Evolutionary conservation across 2,113 vertebrate genomes (phyloP).

Genomic region (Pituophis catenifer): DNA sequence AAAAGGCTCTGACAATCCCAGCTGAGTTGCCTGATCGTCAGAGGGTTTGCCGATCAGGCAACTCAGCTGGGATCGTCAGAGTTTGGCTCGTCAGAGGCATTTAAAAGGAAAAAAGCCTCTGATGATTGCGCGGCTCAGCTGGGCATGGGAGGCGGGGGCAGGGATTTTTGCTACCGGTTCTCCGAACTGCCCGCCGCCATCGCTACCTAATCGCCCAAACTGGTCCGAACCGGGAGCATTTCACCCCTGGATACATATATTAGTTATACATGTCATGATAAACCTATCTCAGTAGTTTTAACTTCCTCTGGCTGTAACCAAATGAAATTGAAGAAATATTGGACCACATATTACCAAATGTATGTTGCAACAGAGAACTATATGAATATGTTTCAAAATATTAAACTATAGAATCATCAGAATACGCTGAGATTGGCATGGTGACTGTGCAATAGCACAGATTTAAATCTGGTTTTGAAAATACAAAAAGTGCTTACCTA

Average conservation of each 20-base stretch:
- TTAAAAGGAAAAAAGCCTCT: too few species aligned
- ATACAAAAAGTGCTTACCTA: slow-evolving; percentile 18
- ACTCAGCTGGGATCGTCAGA: too few species aligned
- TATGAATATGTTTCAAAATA: not conserved
- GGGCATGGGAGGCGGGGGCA: too few species aligned
- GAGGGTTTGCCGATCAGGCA: too few species aligned
- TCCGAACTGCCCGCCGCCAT: too few species aligned
- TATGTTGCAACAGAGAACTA: slow-evolving; percentile 6
- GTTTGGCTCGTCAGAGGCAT: too few species aligned
- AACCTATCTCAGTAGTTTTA: not conserved
- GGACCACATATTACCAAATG: slow-evolving; percentile 21
- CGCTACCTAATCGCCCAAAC: too few species aligned
- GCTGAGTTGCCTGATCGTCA: too few species aligned
- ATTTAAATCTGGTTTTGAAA: not conserved
- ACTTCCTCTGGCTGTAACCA: not conserved
- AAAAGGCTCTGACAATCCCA: too few species aligned
- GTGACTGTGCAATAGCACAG: slow-evolving; percentile 2
- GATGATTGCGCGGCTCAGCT: too few species aligned
- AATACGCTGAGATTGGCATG: not conserved
- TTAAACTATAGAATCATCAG: slow-evolving; percentile 8
- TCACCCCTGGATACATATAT: slow-evolving; percentile 39
- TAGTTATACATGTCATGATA: slow-evolving; percentile 39
- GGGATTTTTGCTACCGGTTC: too few species aligned
- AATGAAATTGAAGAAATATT: slow-evolving; percentile 12
- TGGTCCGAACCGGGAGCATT: too few species aligned